Base-by-base conservation (phyloP, 2,113 vertebrate species). In the Catagonus wagneri region DNA sequence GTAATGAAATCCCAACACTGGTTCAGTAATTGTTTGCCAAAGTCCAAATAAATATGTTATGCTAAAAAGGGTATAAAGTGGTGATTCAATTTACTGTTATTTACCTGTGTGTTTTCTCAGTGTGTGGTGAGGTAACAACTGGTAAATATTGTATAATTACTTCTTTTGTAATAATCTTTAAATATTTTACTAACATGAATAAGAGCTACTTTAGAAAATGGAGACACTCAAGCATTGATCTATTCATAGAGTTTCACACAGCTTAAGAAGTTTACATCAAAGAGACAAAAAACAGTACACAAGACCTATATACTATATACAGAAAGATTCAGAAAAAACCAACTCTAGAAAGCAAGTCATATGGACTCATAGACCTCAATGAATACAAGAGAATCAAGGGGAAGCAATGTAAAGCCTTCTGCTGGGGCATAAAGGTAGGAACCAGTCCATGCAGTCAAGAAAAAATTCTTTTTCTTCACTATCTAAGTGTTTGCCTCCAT, bases 41-140 rank as follows among this genome's bases (percentile, higher is more conserved):
- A 83, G 32, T 83, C 36, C 89, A 94, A 90, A 87, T 79, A 83
- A 96, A 76, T 50, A 90, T 29, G 16, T 68, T 94, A 72, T 34
- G 19, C 10, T 91, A 84, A 95, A 74, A 60, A 72, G 23, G 83
- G 23, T 17, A 78, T 29, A 83, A 34, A 84, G 36, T 61, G 12
- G 32, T 58, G 25, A 34, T n/a, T 88, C 83, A 65, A 76, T 66
- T 90, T 87, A 92, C 54, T 90, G 39, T 78, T 87, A 74, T 80
- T 91, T 71, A 65, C 6, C 52, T 68, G 25, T 16, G 27, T 66
- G 68, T 19, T 83, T 92, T 19, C 22, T 11, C 11, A 72, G 50
- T 36, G 56, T 4, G 36, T 85, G 22, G 16, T 58, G 22, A 52
- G 75, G 25, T 39, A 89, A 87, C n/a, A 85, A 81, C 25, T 71